Evolutionary conservation across 2,113 vertebrate species (phyloP), one percentile per base, ranked within the genome.

Genomic region (Aplodontia rufa): DNA sequence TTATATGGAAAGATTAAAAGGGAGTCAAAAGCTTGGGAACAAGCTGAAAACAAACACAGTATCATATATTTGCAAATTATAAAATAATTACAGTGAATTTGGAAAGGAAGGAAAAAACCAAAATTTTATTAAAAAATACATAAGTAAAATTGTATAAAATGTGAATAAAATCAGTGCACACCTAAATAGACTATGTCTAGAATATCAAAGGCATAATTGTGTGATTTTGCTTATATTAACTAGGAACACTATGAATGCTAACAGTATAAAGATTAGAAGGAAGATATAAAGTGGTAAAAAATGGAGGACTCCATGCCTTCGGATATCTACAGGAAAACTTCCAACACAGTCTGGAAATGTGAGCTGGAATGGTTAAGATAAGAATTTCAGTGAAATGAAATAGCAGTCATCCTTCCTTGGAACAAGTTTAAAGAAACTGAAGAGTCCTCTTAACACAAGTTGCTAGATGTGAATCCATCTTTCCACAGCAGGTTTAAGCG

Each of bases 391-490:
- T 78, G 85, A 84, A 93, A 85, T 30, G 69, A 80, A 90, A 92
- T 60, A 95, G 35, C 55, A 79, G 40, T 28, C 79, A 53, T 84
- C 35, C 28, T 30, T 83, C 9, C 55, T 84, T 96, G 90, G 95
- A 95, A 55, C 2, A 35, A 86, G 81, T 93, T 96, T 47, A 94
- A 95, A 96, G 94, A 87, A 95, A 91, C 71, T 13, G 6, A 40
- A 69, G 40, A 28, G 30, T 74, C 51, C 24, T 90, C 71, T 88
- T 74, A 81, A 91, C 40, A 40, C 49, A 90, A 95, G 30, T 95
- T 90, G 85, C 88, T 96, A 69, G 92, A 60, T 90, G 49, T 51
- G 66, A 83, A 92, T 96, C 71, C 92, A 58, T 96, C 96, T 96
- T 96, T 88, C 88, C 40, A 84, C 40, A 83, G 66, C 83, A 95